A percentile compares a stretch with the other conserved stretches of the same genome.
Conservation (phyloP, 1,140 invertebrate species). For the Wasmannia auropunctata region DNA sequence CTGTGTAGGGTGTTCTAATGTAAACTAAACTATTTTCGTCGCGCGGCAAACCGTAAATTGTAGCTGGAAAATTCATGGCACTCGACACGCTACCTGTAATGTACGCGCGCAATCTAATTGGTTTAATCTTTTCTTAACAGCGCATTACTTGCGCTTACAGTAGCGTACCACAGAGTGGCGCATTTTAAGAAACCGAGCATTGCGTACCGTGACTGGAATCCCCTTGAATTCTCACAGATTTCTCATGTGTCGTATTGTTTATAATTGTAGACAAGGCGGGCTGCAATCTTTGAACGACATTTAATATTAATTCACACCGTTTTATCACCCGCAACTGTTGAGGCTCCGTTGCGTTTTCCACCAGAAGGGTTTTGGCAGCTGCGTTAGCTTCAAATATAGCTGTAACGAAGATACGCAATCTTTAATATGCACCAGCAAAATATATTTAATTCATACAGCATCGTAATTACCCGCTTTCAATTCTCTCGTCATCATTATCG, state of each 20-base stretch:
- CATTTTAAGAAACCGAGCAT: slow-evolving; percentile 13
- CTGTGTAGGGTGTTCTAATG: slow-evolving; percentile 83
- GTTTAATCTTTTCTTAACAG: neutral
- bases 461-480: slow-evolving; percentile 80
- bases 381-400: slow-evolving; percentile 82
- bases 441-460: neutral
- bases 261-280: slow-evolving; percentile 79
- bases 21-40: slow-evolving; percentile 76
- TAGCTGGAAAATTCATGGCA: slow-evolving; percentile 66
- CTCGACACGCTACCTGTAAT: slow-evolving; percentile 56
- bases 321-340: slow-evolving; percentile 83
- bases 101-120: neutral
- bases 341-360: slow-evolving; percentile 78
- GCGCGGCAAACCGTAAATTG: slow-evolving; percentile 66
- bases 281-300: slow-evolving; percentile 81
- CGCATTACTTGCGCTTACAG: neutral
- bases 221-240: slow-evolving; percentile 68
- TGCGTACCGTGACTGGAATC: slow-evolving; percentile 69
- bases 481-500: slow-evolving; percentile 81
- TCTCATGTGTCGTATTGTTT: slow-evolving; percentile 77
- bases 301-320: slow-evolving; percentile 82
- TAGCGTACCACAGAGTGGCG: neutral
- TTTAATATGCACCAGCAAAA: slow-evolving; percentile 8
- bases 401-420: slow-evolving; percentile 52
- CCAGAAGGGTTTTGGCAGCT: slow-evolving; percentile 78